Evolutionary conservation across 2,113 vertebrate genomes (phyloP), one percentile per base, ranked within the genome.

Genomic region (Pseudolaguvia tuberculata): DNA sequence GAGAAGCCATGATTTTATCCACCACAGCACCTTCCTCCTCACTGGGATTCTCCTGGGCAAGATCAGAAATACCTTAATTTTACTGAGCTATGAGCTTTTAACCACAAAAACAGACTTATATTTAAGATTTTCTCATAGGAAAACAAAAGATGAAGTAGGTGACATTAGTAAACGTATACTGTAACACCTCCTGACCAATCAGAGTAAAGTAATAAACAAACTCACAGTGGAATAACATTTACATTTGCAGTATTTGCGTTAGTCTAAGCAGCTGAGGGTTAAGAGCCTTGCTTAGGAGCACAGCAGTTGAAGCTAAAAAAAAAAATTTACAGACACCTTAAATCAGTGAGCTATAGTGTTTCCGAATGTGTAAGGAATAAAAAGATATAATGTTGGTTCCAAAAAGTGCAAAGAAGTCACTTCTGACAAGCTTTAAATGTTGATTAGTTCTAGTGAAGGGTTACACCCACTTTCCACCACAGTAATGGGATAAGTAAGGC

Each of bases 21-120:
- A 99, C 97, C 87, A 99, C 94, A 39, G 96, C 95, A 78, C 94
- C 97, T 81, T 99, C 97, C 86, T 99, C 97, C 86, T 99, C 97
- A 87, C 92, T 96, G 31, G 97, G 97, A 83, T 99, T 99, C 83
- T 99, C 96, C 97, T 99, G 31, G 0, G 62, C 67, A 66, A 59
- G 18, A 63, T 20, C n/a, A 48, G 12, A 14, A 31, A 12, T 7
- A 53, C 29, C 8, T 2, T 27, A 70, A 10, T 20, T 29, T 31
- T 29, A 31, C 7, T 31, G 0, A 35, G 17, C 27, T 27, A 2
- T 21, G 4, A 62, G n/a, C 20, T n/a, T 13, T 21, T 15, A 23
- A 45, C 13, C 15, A 15, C 7, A 17, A 23, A 23, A 23, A 23
- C 1, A 8, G 17, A 2, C 35, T 23, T 4, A 39, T 12, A 6